Conservation (phyloP, 30 jellyfish, hydroid and myxozoan species). For the Pseudorhiza aurosa region DNA sequence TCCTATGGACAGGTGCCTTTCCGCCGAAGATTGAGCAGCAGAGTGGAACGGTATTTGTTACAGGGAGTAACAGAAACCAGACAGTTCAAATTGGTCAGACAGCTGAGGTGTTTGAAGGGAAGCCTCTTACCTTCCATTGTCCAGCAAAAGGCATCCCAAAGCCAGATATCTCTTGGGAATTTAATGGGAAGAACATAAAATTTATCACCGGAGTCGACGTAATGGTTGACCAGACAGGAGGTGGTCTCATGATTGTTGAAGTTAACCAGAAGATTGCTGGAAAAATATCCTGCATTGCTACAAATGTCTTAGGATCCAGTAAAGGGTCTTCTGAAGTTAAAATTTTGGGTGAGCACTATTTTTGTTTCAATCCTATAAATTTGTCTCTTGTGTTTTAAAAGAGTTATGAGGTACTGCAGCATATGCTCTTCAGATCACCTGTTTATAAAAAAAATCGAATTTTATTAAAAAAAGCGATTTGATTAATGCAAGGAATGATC, state of each 20-base stretch:
- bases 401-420: no score
- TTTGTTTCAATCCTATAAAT: neutral
- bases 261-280: conserved; percentile 70
- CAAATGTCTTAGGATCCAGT: conserved; percentile 65
- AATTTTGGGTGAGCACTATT: conserved; percentile 56
- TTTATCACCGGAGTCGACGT: conserved; percentile 16
- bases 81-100: conserved; percentile 76
- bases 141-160: conserved; percentile 74
- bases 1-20: conserved; percentile 64
- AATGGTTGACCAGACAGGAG: conserved; percentile 73
- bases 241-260: conserved; percentile 71
- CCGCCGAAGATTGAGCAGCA: conserved; percentile 54
- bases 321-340: conserved; percentile 61
- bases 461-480: no score
- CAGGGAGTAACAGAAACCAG: conserved; percentile 28
- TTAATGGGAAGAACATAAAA: conserved; percentile 50
- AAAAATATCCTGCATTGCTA: conserved; percentile 71
- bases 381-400: no score
- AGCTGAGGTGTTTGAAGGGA: conserved; percentile 75
- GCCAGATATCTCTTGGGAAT: conserved; percentile 73
- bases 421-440: no score
- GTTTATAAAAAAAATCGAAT: no score
- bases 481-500: no score
- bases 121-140: conserved; percentile 71
- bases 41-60: conserved; percentile 38